A percentile compares a stretch with the other conserved stretches of the same genome.
These are phyloP conservation scores for Nymphalis polychloros DNA, from an alignment of 2,888 invertebrate species.

Conservation along the genomic window DNA sequence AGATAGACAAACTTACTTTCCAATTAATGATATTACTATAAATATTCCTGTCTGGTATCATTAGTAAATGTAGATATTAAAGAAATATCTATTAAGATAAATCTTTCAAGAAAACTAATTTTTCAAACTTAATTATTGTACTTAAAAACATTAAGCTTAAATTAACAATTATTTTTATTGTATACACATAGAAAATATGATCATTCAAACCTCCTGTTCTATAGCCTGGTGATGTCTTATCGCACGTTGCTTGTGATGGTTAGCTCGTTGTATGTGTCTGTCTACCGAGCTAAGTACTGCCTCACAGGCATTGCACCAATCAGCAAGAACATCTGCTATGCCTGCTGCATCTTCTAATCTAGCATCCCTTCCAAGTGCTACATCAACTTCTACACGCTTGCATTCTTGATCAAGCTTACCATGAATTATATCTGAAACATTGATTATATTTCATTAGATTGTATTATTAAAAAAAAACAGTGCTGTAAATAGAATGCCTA, in stretches of 20 bases:
- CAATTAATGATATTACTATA: too few relatives aligned
- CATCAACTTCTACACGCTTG: slow-evolving; percentile 95
- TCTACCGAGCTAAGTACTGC: slow-evolving; percentile 94
- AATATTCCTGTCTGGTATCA: too few relatives aligned
- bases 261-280: slow-evolving; percentile 93
- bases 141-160: not conserved
- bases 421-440: slow-evolving; percentile 90
- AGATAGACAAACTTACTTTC: too few relatives aligned
- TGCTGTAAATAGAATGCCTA: too few relatives aligned
- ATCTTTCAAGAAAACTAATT: too few relatives aligned
- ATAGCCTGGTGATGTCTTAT: slow-evolving; percentile 90
- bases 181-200: not conserved
- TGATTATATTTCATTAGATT: not conserved
- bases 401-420: slow-evolving; percentile 98
- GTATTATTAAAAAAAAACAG: not conserved
- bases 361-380: slow-evolving; percentile 96
- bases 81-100: too few relatives aligned
- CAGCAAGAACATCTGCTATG: slow-evolving; percentile 90
- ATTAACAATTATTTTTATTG: not conserved
- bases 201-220: slow-evolving; percentile 88
- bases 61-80: too few relatives aligned
- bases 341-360: slow-evolving; percentile 90
- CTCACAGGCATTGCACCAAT: slow-evolving; percentile 95
- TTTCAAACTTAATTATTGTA: too few relatives aligned
- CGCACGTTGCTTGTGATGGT: slow-evolving; percentile 90